Base-by-base conservation (phyloP, 2,113 vertebrate genomes). In the Platycercus adscitus region DNA sequence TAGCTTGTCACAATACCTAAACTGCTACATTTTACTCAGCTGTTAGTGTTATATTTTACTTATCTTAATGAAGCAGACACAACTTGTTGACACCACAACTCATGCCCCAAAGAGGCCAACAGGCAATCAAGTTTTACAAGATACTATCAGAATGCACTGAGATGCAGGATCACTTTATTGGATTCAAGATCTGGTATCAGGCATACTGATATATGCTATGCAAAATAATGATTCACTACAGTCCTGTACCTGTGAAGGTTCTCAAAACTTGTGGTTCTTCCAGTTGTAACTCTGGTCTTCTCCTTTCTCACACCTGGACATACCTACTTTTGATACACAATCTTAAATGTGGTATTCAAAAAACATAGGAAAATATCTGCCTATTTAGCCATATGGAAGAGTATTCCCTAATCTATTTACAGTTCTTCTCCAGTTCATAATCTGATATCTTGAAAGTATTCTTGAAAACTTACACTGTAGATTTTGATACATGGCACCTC, bases 401-500 rank as follows among this genome's bases (percentile, higher is more conserved):
- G 7, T 20, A 39, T 46, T 18, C 24, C 28, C 7, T 24, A 43
- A 6, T 12, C 4, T 52, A 21, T 77, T 77, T 65, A 43, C 19
- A 43, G 17, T 25, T 33, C 21, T 6, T 77, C 13, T 49, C 39
- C 25, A 50, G 44, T 37, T 93, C 46, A 56, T 55, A 78, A 56
- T 39, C 19, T 35, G 21, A 9, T 37, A 33, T 29, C 13, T 83
- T 47, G 17, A 13, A 78, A 78, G 6, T 13, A 6, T 47, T 64
- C 25, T 9, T 73, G 20, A 81, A 65, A 66, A 39, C 20, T 55
- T 75, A 43, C 17, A 50, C 25, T 35, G 4, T 9, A 61, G 23
- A 84, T 4, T 72, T 77, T 60, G 21, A 21, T 65, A 55, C 0
- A 0, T 29, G 10, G 13, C 56, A 35, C 8, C 14, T 44, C 41